phyloP scores from a whole-genome alignment of 2,888 invertebrate species.

The Nemurella pictetii region DNA sequence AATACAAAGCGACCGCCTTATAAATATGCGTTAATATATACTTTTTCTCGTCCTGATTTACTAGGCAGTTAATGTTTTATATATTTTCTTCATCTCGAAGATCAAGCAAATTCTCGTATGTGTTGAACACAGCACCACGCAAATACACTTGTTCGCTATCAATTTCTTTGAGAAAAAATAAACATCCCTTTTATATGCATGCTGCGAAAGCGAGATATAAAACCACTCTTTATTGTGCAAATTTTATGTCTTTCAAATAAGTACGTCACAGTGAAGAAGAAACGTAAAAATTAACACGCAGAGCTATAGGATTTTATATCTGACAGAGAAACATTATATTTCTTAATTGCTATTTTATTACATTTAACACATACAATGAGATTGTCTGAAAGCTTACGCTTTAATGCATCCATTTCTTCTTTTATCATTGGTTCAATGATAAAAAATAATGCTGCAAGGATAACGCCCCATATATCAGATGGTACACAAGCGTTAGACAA shows the following conservation, averaged over 20 bases:
- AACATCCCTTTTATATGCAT: neutral
- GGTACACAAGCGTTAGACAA: neutral
- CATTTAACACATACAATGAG: neutral
- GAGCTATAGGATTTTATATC: neutral
- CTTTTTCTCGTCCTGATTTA: neutral
- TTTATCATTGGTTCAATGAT: neutral
- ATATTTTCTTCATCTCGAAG: neutral
- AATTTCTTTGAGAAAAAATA: neutral
- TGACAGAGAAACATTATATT: neutral
- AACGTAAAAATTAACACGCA: neutral
- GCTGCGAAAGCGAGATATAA: neutral
- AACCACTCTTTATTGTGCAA: neutral
- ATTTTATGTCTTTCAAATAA: neutral
- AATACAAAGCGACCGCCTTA: neutral
- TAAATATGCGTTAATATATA: neutral
- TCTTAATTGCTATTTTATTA: neutral
- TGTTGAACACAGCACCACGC: neutral
- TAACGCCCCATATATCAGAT: neutral
- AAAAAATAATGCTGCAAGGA: neutral
- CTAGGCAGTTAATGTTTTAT: neutral
- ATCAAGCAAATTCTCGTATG: neutral
- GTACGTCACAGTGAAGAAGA: neutral
- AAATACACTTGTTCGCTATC: neutral
- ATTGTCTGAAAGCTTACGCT: neutral
- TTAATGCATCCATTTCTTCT: neutral